Evolutionary conservation across 1,140 invertebrate genomes (phyloP), one percentile per base, ranked within the genome.

Genomic region (Globodera rostochiensis): DNA sequence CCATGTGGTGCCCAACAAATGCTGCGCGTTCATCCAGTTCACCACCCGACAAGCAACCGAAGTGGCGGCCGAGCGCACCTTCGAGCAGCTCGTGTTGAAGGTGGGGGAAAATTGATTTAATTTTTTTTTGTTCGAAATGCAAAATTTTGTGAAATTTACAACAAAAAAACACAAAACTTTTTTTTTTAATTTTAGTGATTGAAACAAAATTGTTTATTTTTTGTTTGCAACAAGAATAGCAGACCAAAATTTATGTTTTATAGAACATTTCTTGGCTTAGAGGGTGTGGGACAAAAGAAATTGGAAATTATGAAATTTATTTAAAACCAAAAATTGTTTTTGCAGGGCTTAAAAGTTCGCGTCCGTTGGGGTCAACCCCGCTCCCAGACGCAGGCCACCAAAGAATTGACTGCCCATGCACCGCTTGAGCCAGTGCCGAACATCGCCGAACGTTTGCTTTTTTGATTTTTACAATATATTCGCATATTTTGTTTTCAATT

Each of bases 1-100:
- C 3, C 96, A 95, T 67, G 92, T 98, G 84, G 94, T 98, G 3
- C 93, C 93, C 0, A 93, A 95, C 84, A 96, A 98, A 86, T 96
- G 97, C 86, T 99, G 97, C 92, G 96, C 96, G 0, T 99, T 99
- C 90, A 94, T 99, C 6, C 96, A 98, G 88, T 99, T 96, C 90
- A 98, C 96, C 0, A 94, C 94, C 50, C 92, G 98, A 80, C 91
- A 92, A 73, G 93, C 95, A 1, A 95, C 97, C 0, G 97, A 99
- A 91, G 90, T 94, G 81, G 97, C 97, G 13, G 96, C 96, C 4
- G 96, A 99, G 88, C 94, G 95, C 86, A 96, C 95, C 0, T 99
- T 98, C 88, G 98, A 98, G 87, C 97, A 98, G 90, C 90, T 98
- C 21, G 95, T 91, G 47, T 83, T 92, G 4, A 90, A 90, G 75